These are phyloP conservation scores for Troides helena DNA, from an alignment of 2,888 invertebrate genomes.

Conservation along the genomic window DNA sequence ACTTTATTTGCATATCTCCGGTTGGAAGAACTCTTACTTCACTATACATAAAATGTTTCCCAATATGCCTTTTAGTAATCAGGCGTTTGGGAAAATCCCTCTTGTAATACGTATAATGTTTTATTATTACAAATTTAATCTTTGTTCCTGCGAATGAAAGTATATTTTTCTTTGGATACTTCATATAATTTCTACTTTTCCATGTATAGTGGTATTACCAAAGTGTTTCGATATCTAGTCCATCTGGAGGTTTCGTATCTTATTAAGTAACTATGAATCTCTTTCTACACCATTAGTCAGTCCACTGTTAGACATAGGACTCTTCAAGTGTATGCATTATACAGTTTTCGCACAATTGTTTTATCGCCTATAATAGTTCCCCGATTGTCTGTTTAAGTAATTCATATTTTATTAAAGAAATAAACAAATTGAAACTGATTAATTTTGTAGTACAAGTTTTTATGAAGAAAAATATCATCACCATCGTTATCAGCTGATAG, in stretches of 20 bases:
- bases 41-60: constrained; percentile 14
- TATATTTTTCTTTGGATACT: constrained; percentile 1
- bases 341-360: too few species aligned
- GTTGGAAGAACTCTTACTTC: constrained; percentile 12
- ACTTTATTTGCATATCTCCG: constrained; percentile 14
- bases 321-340: too few species aligned
- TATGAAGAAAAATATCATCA: too few species aligned
- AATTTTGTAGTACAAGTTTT: too few species aligned
- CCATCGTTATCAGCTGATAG: too few species aligned
- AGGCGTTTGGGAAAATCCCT: constrained; percentile 23
- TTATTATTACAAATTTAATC: constrained; percentile 1
- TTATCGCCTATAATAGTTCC: too few species aligned
- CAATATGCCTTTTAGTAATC: constrained; percentile 15
- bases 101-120: constrained; percentile 3
- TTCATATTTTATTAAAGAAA: too few species aligned
- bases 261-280: neutral
- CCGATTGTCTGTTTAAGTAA: too few species aligned
- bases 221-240: constrained; percentile 15
- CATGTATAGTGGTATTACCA: constrained; percentile 20
- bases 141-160: neutral
- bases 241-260: neutral
- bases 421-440: too few species aligned
- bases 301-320: too few species aligned
- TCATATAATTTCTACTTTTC: neutral
- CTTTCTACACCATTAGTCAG: neutral